Percentiles rank a stretch among this genome's conserved stretches.
These are phyloP conservation scores for Beaufortia kweichowensis DNA, from an alignment of 2,113 vertebrate species.

Conservation along the genomic window DNA sequence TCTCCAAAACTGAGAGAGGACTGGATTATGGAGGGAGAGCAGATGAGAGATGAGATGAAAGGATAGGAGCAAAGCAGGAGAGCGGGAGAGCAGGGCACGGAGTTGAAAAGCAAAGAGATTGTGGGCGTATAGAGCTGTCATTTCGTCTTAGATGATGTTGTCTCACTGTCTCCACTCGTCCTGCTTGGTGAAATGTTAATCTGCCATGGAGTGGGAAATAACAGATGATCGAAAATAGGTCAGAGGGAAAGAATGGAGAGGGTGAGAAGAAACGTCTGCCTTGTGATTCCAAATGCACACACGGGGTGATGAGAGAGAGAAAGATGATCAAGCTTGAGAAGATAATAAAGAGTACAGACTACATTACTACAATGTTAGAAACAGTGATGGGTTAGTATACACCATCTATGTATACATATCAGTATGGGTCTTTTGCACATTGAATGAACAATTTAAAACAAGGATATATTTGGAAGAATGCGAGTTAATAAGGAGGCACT, in stretches of 20 bases:
- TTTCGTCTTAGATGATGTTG: slow-evolving; percentile 41
- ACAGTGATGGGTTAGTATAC: no score
- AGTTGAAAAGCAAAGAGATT: slow-evolving; percentile 37
- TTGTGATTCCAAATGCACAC: slow-evolving; percentile 16
- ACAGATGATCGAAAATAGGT: slow-evolving; percentile 55
- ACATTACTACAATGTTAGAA: background rate
- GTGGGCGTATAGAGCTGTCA: slow-evolving; percentile 36
- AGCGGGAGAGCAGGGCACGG: slow-evolving; percentile 13
- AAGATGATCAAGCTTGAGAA: background rate
- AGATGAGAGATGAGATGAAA: slow-evolving; percentile 6
- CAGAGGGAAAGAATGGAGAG: slow-evolving; percentile 47
- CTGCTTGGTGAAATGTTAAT: slow-evolving; percentile 54
- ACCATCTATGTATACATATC: no score
- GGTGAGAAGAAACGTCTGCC: slow-evolving; percentile 22
- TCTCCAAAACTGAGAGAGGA: slow-evolving; percentile 12
- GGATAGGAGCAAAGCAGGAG: background rate
- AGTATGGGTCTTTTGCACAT: background rate
- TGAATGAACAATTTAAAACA: slow-evolving; percentile 7
- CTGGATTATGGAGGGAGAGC: slow-evolving; percentile 16
- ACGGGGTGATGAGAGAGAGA: background rate
- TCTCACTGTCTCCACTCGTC: slow-evolving; percentile 38
- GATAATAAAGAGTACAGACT: background rate
- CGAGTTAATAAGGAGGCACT: slow-evolving; percentile 25
- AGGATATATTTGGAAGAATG: no score
- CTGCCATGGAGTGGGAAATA: slow-evolving; percentile 45